These are phyloP conservation scores for Stylophora pistillata DNA, from an alignment of 64 coral and sea anemone species.

Conservation along the genomic window DNA sequence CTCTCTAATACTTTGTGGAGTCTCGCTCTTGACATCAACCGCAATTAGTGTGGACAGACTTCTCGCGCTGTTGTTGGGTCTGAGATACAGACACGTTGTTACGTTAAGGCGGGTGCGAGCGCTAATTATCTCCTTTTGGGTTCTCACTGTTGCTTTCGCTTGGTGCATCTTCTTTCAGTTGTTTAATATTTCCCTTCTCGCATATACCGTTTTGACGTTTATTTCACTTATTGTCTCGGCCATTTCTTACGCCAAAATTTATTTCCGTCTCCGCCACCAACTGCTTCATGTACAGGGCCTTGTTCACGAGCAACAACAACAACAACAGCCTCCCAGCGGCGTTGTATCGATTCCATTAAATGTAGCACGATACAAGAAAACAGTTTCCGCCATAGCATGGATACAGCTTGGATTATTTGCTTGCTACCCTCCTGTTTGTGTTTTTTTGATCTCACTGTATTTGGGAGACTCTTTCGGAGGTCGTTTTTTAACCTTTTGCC, in stretches of 20 bases:
- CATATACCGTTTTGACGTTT: neutral
- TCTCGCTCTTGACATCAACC: neutral
- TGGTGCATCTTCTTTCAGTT: neutral
- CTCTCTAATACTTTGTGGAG: neutral
- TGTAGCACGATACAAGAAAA: neutral
- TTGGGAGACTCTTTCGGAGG: no score
- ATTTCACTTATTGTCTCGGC: neutral
- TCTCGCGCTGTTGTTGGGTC: neutral
- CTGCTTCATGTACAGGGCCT: neutral
- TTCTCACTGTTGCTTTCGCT: no score
- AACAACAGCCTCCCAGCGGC: no score
- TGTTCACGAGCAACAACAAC: neutral
- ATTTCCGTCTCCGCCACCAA: neutral
- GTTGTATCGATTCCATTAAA: neutral
- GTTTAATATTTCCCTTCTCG: neutral
- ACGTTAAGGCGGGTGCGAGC: neutral
- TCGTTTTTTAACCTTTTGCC: neutral
- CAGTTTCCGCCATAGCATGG: neutral
- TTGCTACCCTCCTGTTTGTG: neutral
- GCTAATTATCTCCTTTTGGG: neutral
- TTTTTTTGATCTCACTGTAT: neutral
- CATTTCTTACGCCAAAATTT: neutral
- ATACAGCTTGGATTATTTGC: neutral
- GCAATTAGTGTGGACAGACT: constrained; percentile 23
- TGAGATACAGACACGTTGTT: neutral